Percentiles rank a stretch among this genome's conserved stretches.
Conservation (phyloP, 2,113 vertebrate genomes). For the Corythornis vintsioides region DNA sequence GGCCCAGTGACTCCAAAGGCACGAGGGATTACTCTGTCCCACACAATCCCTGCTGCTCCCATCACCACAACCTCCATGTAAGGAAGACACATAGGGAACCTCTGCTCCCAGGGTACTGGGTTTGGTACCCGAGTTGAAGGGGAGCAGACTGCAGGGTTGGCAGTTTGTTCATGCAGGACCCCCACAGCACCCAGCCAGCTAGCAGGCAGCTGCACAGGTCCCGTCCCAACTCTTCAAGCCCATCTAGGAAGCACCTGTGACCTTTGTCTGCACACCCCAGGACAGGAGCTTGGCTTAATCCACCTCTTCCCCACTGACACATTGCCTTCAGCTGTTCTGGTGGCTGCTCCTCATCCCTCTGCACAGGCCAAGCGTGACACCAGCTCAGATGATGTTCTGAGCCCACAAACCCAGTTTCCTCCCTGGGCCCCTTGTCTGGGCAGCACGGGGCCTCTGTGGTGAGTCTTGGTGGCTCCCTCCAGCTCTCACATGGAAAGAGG, state of each 20-base stretch:
- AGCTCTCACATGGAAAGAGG: accelerated
- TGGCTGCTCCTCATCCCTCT: background rate
- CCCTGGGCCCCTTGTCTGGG: background rate
- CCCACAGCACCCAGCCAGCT: accelerated
- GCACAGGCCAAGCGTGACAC: background rate
- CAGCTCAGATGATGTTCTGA: background rate
- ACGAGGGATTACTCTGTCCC: background rate
- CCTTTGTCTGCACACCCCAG: accelerated
- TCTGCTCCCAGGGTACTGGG: background rate
- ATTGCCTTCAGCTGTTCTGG: background rate
- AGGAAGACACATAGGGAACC: background rate
- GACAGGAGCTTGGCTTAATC: background rate
- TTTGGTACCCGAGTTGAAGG: background rate
- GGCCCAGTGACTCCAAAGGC: background rate
- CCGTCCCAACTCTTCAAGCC: too few species aligned
- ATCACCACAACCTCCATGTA: accelerated
- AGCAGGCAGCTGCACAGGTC: accelerated
- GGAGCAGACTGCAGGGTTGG: background rate
- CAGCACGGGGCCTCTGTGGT: background rate
- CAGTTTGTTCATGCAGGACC: background rate
- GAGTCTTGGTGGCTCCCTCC: background rate
- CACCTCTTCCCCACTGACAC: background rate
- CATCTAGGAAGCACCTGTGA: accelerated
- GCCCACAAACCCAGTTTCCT: background rate
- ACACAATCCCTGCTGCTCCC: accelerated